Evolutionary conservation across 2,888 invertebrate species (phyloP).

Genomic region (Heteromurus nitidus): DNA sequence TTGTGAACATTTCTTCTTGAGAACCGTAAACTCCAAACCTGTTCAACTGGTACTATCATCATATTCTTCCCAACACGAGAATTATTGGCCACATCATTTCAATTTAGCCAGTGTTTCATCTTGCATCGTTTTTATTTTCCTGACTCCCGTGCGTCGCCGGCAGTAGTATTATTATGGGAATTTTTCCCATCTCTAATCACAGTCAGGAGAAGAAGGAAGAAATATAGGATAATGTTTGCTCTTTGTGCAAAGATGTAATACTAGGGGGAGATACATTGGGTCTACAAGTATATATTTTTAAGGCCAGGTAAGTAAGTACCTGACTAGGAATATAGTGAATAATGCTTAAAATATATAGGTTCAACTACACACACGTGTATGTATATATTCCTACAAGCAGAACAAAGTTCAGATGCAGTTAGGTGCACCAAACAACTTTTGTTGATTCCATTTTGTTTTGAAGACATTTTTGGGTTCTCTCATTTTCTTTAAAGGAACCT

Average conservation of each 20-base stretch:
- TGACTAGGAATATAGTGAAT: no score
- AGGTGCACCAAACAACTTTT: neutral
- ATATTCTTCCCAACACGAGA: no score
- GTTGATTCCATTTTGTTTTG: neutral
- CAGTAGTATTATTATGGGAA: slow-evolving; percentile 37
- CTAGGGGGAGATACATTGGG: no score
- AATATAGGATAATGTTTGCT: slow-evolving; percentile 29
- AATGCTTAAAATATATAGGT: no score
- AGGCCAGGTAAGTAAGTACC: no score
- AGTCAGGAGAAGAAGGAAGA: slow-evolving; percentile 39
- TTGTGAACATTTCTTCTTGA: no score
- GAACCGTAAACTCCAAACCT: no score
- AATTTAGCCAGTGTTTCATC: no score
- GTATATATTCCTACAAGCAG: no score
- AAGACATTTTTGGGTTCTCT: neutral
- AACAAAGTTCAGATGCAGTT: no score
- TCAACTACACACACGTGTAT: no score
- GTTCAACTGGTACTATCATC: slow-evolving; percentile 14
- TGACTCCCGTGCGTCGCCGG: neutral
- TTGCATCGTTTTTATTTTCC: slow-evolving; percentile 13
- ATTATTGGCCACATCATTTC: no score
- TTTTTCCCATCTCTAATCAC: slow-evolving; percentile 25
- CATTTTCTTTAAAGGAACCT: slow-evolving; percentile 2
- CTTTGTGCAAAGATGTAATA: neutral
- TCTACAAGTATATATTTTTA: neutral